These are phyloP conservation scores for Crenichthys baileyi DNA, from an alignment of 2,797 vertebrate genomes.

Conservation along the genomic window DNA sequence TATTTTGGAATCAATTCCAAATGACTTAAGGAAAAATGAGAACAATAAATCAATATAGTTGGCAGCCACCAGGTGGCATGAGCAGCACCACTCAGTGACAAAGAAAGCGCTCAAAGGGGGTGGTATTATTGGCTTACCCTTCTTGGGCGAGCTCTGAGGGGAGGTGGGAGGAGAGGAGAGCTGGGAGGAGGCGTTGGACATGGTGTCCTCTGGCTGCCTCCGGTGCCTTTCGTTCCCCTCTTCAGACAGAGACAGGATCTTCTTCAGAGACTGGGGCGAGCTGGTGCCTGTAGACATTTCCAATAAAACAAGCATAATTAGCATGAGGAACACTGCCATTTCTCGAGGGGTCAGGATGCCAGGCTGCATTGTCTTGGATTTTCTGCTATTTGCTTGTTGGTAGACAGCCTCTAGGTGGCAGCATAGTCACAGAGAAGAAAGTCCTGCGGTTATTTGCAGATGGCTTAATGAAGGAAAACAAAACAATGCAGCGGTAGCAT, in stretches of 20 bases:
- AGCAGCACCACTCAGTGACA: conserved; percentile 9
- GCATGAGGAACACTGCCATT: conserved; percentile 42
- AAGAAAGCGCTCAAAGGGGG: conserved; percentile 10
- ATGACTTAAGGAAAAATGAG: not conserved
- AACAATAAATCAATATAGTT: not conserved
- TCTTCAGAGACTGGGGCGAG: conserved; percentile 98
- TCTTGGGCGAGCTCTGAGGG: conserved; percentile 97
- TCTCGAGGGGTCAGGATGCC: conserved; percentile 24
- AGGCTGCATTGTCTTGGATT: conserved; percentile 58
- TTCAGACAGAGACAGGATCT: conserved; percentile 97
- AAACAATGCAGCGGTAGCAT: conserved; percentile 6
- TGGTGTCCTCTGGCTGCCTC: conserved; percentile 88
- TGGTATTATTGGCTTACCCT: conserved; percentile 85
- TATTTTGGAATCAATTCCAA: not conserved
- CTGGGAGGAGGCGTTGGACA: conserved; percentile 93
- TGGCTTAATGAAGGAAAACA: conserved; percentile 16
- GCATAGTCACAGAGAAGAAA: conserved; percentile 23
- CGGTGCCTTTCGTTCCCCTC: conserved; percentile 91
- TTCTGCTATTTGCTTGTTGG: conserved; percentile 5
- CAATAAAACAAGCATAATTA: conserved; percentile 57
- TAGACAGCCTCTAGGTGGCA: conserved; percentile 65
- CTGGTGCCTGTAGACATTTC: conserved; percentile 87
- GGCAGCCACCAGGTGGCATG: conserved; percentile 60
- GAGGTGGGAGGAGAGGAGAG: conserved; percentile 95
- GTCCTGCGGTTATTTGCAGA: conserved; percentile 47